Evolutionary conservation across 37 sponge, comb jelly and placozoan genomes (phyloP).

Genomic region (Sycon ciliatum): DNA sequence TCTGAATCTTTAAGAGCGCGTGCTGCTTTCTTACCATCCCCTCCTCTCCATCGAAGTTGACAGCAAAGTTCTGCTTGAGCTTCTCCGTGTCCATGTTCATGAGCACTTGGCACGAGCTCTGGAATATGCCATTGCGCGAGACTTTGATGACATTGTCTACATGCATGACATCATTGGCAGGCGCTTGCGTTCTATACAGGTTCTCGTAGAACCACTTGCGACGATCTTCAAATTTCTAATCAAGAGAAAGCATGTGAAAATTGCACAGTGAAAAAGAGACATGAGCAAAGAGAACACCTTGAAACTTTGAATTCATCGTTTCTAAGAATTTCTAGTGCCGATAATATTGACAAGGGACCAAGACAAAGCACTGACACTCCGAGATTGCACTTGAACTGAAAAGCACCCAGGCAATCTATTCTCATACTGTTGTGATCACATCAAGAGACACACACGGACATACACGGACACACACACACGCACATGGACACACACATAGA

Average conservation of each 20-base stretch:
- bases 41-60: slow-evolving; percentile 70
- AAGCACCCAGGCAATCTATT: neutral
- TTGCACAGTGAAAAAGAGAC: no score
- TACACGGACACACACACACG: neutral
- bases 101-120: slow-evolving; percentile 49
- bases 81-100: slow-evolving; percentile 13
- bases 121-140: slow-evolving; percentile 62
- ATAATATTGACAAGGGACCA: no score
- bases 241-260: neutral
- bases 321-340: no score
- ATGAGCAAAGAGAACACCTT: no score
- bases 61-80: slow-evolving; percentile 36
- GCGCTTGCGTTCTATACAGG: slow-evolving; percentile 50
- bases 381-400: neutral
- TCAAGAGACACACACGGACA: neutral
- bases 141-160: slow-evolving; percentile 39
- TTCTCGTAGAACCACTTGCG: slow-evolving; percentile 97
- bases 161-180: slow-evolving; percentile 27
- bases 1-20: no score
- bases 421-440: neutral
- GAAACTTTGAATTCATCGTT: no score
- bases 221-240: slow-evolving; percentile 67
- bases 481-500: neutral
- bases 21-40: slow-evolving; percentile 57
- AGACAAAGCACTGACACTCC: no score